Evolutionary conservation across 2,888 invertebrate genomes (phyloP).

Genomic region (Nysson spinosus): DNA sequence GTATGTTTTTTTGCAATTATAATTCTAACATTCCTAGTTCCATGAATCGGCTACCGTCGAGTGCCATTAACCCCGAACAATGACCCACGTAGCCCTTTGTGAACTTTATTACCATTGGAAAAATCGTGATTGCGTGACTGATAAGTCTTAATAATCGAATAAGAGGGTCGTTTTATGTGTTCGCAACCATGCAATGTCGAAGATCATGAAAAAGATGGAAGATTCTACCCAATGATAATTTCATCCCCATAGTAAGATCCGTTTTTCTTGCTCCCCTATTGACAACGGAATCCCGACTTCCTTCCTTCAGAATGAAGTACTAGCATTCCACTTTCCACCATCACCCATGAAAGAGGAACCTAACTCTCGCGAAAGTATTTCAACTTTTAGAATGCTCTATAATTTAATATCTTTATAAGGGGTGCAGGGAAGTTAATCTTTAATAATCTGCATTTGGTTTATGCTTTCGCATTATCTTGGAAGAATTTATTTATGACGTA

Average conservation of each 20-base stretch:
- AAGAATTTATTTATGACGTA: too few relatives aligned
- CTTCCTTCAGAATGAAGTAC: constrained; percentile 35
- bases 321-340: constrained; percentile 45
- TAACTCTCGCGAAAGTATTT: constrained; percentile 45
- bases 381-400: too few relatives aligned
- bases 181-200: not conserved
- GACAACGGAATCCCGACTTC: constrained; percentile 31
- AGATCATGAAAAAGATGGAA: not conserved
- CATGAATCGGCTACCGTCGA: too few relatives aligned
- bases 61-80: too few relatives aligned
- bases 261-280: constrained; percentile 25
- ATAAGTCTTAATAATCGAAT: not conserved
- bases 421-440: too few relatives aligned
- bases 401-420: too few relatives aligned
- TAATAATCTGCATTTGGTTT: too few relatives aligned
- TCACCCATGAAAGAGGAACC: too few relatives aligned
- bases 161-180: not conserved
- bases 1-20: too few relatives aligned
- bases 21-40: too few relatives aligned
- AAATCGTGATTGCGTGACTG: too few relatives aligned
- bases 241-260: constrained; percentile 52
- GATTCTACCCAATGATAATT: constrained; percentile 58
- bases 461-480: too few relatives aligned
- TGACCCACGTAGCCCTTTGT: not conserved
- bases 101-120: not conserved